These are phyloP conservation scores for Neogale vison DNA, from an alignment of 2,113 vertebrate genomes.

Conservation along the genomic window DNA sequence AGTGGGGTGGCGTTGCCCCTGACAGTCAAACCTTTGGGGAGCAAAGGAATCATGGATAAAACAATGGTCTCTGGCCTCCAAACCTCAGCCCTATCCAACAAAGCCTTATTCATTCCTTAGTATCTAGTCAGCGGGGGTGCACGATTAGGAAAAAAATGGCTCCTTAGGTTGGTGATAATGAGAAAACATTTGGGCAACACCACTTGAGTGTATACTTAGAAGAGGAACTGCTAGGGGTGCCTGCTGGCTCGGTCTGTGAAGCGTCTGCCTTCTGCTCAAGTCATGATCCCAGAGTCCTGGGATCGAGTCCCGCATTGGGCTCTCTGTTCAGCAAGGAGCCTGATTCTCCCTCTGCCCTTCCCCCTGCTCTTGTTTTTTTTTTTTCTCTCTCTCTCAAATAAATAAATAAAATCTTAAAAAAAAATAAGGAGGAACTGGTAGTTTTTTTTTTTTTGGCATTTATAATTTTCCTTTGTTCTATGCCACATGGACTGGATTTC, in stretches of 20 bases:
- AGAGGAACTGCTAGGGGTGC: not conserved
- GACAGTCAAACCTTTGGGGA: not conserved
- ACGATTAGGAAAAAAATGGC: not conserved
- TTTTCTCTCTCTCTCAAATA: not conserved
- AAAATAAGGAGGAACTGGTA: not conserved
- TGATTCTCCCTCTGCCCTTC: no score
- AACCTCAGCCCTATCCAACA: not conserved
- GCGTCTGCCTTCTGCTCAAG: no score
- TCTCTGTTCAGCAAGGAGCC: no score
- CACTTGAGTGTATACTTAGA: not conserved
- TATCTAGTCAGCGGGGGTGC: not conserved
- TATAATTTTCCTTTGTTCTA: not conserved
- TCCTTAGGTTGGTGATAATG: not conserved
- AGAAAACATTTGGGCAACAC: not conserved
- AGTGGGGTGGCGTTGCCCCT: not conserved
- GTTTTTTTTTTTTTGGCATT: slow-evolving; percentile 19
- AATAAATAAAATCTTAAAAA: no score
- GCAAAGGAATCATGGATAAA: not conserved
- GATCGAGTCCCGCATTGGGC: no score
- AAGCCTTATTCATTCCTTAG: not conserved
- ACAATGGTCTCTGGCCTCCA: not conserved
- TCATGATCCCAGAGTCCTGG: no score
- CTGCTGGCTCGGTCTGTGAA: no score
- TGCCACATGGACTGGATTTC: not conserved
- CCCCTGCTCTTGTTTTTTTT: no score